Conservation (phyloP, 2,113 vertebrate species). For the Scophthalmus maximus region DNA sequence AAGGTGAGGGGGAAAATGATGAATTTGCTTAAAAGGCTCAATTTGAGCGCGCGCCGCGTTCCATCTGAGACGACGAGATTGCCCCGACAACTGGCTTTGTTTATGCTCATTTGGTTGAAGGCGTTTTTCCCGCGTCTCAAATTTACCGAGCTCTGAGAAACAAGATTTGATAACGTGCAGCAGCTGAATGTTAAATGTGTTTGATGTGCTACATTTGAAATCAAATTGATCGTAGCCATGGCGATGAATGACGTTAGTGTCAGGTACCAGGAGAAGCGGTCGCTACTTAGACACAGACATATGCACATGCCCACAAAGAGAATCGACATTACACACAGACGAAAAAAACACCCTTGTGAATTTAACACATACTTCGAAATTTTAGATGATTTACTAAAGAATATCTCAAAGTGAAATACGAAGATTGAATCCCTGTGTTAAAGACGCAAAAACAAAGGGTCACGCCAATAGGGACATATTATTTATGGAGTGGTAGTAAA, state of each 20-base stretch:
- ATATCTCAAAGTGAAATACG: conserved; percentile 18
- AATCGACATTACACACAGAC: conserved; percentile 1
- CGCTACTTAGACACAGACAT: neutral
- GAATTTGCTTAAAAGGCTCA: conserved; percentile 70
- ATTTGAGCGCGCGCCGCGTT: neutral
- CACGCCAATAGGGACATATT: conserved; percentile 9
- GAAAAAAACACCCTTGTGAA: neutral
- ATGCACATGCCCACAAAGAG: conserved; percentile 19
- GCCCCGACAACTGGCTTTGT: conserved; percentile 56
- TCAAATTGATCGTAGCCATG: conserved; percentile 52
- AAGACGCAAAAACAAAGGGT: conserved; percentile 20
- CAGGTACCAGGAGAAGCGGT: conserved; percentile 11
- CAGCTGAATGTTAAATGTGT: conserved; percentile 46
- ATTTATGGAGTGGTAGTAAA: conserved; percentile 27
- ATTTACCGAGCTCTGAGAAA: conserved; percentile 60
- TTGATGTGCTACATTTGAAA: conserved; percentile 33
- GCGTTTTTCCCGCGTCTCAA: conserved; percentile 47
- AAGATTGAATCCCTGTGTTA: neutral
- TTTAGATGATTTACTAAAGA: conserved; percentile 9
- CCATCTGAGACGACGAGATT: conserved; percentile 40
- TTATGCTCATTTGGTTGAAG: conserved; percentile 61
- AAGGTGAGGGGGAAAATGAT: conserved; percentile 71
- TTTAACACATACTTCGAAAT: conserved; percentile 33
- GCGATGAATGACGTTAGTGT: conserved; percentile 24
- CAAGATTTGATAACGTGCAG: conserved; percentile 53